Base-by-base conservation (phyloP, 2,888 invertebrate species). In the Microplitis manilae region DNA sequence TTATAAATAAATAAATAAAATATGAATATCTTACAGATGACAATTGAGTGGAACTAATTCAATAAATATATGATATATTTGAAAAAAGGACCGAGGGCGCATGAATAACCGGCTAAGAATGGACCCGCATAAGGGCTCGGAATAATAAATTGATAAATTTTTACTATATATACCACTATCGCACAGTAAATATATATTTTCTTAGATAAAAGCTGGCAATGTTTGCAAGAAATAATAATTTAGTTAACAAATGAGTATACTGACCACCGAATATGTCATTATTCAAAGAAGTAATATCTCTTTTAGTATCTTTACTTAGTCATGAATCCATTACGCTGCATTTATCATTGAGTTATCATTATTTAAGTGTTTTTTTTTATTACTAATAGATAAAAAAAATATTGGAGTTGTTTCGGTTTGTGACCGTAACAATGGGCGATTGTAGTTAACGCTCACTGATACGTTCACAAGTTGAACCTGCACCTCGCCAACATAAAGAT, bases 381-480 rank as follows among this genome's bases (percentile, higher is more conserved):
- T 30, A 30, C 30, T 30, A 30, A 30, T 30, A 30, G 30, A 30
- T 30, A 62, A 7, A 41, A 41, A 17, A 73, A 61, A 69, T 77
- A 75, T 77, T 79, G 83, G 84, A 84, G 85, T 81, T 85, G 87
- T 88, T 89, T 88, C 86, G 87, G 83, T 90, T 91, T 91, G 91
- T 91, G 91, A 91, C 91, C 90, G 90, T 90, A 90, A 89, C 87
- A 90, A 90, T 90, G 90, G 89, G 90, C 89, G 90, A 79, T 77
- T 79, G 77, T 15, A 39, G 40, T 78, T 40, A 68, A 79, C 89
- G 89, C 90, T 88, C 90, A 85, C 90, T 86, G 87, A 85, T 88
- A 85, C 85, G 87, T 84, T 89, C 86, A 79, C 88, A 84, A 83
- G 83, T 83, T 79, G 82, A 85, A 83, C 83, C 84, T 75, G 71